These are phyloP conservation scores for Poecile atricapillus DNA, from an alignment of 2,113 vertebrate species.

Conservation along the genomic window DNA sequence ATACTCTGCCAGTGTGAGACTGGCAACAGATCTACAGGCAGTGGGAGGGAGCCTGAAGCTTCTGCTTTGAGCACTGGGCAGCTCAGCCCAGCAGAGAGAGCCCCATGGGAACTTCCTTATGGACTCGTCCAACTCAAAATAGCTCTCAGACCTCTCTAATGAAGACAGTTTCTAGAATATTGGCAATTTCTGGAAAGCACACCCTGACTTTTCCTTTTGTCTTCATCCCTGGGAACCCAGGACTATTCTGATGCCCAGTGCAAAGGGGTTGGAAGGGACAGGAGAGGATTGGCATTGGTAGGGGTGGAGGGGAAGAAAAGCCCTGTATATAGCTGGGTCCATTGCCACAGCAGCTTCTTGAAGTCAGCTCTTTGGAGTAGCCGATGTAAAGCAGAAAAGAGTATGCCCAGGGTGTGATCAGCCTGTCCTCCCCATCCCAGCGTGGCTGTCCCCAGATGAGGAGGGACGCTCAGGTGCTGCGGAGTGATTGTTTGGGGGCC, in stretches of 20 bases:
- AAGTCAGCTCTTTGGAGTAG: background rate
- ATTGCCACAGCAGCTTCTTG: background rate
- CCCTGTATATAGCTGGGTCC: too few species aligned
- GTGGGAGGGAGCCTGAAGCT: background rate
- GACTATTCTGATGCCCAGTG: background rate
- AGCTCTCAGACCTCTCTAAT: background rate
- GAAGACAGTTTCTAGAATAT: background rate
- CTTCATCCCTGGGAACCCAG: background rate
- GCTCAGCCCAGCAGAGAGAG: background rate
- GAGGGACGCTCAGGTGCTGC: rapidly evolving
- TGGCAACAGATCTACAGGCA: background rate
- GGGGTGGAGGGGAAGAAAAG: background rate
- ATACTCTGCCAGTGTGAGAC: background rate
- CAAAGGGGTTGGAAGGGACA: background rate
- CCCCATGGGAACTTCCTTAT: rapidly evolving
- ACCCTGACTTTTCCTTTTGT: background rate
- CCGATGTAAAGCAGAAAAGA: background rate
- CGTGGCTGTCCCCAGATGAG: rapidly evolving
- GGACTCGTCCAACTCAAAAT: background rate
- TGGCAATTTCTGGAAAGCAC: background rate
- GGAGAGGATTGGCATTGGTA: background rate
- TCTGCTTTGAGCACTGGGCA: background rate
- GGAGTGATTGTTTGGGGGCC: background rate
- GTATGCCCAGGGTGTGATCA: rapidly evolving
- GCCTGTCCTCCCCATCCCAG: background rate